These are phyloP conservation scores for Orientallactaga bullata DNA, from an alignment of 2,113 vertebrate species.

Conservation along the genomic window DNA sequence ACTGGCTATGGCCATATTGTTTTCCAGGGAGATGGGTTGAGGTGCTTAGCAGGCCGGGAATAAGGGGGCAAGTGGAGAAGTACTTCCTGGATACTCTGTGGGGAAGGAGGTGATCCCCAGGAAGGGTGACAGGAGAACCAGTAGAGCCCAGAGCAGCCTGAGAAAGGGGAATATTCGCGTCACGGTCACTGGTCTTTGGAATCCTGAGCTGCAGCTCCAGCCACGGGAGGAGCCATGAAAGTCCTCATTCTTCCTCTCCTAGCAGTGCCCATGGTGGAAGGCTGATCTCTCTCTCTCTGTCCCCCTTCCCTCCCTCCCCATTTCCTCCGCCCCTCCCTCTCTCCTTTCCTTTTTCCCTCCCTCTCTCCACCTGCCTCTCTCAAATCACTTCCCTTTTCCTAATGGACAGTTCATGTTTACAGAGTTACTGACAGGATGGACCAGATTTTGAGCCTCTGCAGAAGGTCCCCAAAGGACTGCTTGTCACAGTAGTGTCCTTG, in stretches of 20 bases:
- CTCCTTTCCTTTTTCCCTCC: not conserved
- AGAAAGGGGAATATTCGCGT: constrained; percentile 76
- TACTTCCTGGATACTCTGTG: not conserved
- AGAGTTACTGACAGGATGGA: too few species aligned
- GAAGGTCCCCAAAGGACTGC: too few species aligned
- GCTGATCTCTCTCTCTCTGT: too few species aligned
- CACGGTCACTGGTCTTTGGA: constrained; percentile 87
- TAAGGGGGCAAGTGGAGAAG: too few species aligned
- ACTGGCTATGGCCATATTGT: accelerated
- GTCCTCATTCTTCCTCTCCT: constrained; percentile 83
- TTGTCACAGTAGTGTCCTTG: too few species aligned
- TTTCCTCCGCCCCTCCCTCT: not conserved
- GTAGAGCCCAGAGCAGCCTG: constrained; percentile 5
- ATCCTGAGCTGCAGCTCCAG: constrained; percentile 78
- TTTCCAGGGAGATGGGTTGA: not conserved
- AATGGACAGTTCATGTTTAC: not conserved
- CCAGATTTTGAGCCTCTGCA: too few species aligned
- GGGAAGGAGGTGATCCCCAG: not conserved
- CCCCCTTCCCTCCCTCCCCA: not conserved
- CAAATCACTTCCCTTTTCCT: too few species aligned
- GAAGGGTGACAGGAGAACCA: not conserved
- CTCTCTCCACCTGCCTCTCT: not conserved
- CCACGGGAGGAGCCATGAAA: constrained; percentile 82
- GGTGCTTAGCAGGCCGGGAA: not conserved
- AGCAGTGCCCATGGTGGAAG: constrained; percentile 30